Evolutionary conservation across 2,113 vertebrate genomes (phyloP), one percentile per base, ranked within the genome.

Genomic region (Prionailurus viverrinus): DNA sequence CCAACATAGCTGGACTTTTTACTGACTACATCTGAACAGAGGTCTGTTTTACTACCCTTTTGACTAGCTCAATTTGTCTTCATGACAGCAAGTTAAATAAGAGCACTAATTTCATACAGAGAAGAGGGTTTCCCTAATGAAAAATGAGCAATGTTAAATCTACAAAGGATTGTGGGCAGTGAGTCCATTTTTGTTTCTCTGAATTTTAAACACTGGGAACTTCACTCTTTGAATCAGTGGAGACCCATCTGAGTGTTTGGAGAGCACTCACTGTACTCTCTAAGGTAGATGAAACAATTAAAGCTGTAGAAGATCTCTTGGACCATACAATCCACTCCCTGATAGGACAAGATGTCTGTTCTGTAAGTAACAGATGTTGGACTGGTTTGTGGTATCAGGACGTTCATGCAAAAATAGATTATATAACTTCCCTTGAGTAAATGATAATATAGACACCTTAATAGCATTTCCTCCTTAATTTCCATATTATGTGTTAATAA

Each of bases 21-120:
- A 95, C 95, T 89, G 92, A 95, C 86, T 95, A 45, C 5, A 13
- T 91, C 85, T 89, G 83, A 97, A 91, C 87, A 94, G 90, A 94
- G 45, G 53, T 95, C 96, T 98, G 74, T 96, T 96, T 98, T 96
- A 96, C 90, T 80, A 81, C 80, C 25, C 36, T 65, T 58, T 33
- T 1, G 5, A 96, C 51, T 21, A 65, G 88, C 58, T 97, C 89
- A 84, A 97, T 97, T 97, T 97, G 84, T 97, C 95, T 97, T 97
- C 81, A 61, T 89, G 97, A 97, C 94, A 97, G 95, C 65, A 73
- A 91, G 80, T 94, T 95, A 98, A 96, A 87, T 91, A 89, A 95
- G 74, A 95, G 51, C 66, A 41, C 51, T 81, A 39, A 90, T 97
- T 95, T 97, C 96, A 91, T 68, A 89, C 7, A 74, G 58, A 48